Evolutionary conservation across 2,797 vertebrate genomes (phyloP).

Genomic region (Austrolebias charrua): DNA sequence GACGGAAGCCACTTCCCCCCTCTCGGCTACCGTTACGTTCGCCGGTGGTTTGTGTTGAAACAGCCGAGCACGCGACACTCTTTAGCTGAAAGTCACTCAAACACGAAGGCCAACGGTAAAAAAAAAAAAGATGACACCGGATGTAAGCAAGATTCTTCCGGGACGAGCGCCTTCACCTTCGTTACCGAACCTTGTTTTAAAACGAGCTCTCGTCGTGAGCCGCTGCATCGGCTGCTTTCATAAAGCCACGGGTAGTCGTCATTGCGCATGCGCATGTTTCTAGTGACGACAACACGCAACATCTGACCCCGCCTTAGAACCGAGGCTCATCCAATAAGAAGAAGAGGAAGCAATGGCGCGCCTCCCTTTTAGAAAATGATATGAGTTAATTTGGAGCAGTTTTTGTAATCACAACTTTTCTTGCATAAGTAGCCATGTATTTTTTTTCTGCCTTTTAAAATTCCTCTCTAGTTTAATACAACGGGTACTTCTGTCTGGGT

Average conservation of each 20-base stretch:
- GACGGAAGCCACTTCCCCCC: constrained; percentile 59
- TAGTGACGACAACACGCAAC: constrained; percentile 42
- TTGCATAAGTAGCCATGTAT: constrained; percentile 23
- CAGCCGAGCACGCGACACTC: not conserved
- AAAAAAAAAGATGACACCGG: constrained; percentile 1
- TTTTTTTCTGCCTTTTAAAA: not conserved
- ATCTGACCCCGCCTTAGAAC: constrained; percentile 14
- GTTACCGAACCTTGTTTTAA: not conserved
- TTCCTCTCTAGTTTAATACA: not conserved
- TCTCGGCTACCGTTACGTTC: constrained; percentile 45
- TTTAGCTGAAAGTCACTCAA: not conserved
- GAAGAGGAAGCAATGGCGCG: constrained; percentile 22
- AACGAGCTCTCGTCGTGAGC: constrained; percentile 12
- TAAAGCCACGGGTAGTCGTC: constrained; percentile 64
- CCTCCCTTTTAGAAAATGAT: not conserved
- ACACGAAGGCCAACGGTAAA: accelerated
- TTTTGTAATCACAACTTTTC: constrained; percentile 35
- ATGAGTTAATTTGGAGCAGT: not conserved
- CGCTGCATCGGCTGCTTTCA: constrained; percentile 54
- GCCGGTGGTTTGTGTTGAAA: constrained; percentile 24
- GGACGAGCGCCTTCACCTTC: not conserved
- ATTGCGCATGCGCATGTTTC: constrained; percentile 62
- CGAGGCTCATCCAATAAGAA: constrained; percentile 51
- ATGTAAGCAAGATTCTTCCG: not conserved
- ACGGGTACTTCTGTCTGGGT: not conserved